A percentile compares a stretch with the other conserved stretches of the same genome.
Evolutionary conservation across 2,113 vertebrate genomes (phyloP).

Genomic region (Hiodon alosoides): DNA sequence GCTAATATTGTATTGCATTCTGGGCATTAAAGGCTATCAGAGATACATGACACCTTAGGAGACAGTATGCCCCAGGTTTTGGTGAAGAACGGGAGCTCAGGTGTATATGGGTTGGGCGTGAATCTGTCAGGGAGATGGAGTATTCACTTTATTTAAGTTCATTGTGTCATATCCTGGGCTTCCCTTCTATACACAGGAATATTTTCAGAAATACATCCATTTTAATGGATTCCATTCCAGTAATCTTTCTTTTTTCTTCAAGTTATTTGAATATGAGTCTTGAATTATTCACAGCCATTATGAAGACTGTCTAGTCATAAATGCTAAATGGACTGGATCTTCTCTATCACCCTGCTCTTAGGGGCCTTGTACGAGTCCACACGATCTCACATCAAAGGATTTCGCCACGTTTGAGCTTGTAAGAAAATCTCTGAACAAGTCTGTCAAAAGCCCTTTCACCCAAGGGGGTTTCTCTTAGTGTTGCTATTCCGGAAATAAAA

Average conservation of each 20-base stretch:
- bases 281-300: slow-evolving; percentile 48
- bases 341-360: neutral
- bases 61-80: no score
- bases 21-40: no score
- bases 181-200: slow-evolving; percentile 37
- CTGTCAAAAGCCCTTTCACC: slow-evolving; percentile 43
- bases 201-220: slow-evolving; percentile 30
- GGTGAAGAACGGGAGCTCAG: neutral
- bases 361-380: neutral
- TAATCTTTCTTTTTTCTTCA: slow-evolving; percentile 14
- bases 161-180: slow-evolving; percentile 15
- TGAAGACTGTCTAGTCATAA: slow-evolving; percentile 32
- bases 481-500: neutral
- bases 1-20: no score
- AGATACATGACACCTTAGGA: neutral
- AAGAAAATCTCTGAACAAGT: slow-evolving; percentile 38
- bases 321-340: slow-evolving; percentile 10
- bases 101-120: neutral
- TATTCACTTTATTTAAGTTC: no score
- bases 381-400: slow-evolving; percentile 6
- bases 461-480: slow-evolving; percentile 34
- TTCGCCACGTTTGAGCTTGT: slow-evolving; percentile 27
- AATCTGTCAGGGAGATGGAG: no score
- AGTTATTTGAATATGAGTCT: slow-evolving; percentile 36
- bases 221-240: slow-evolving; percentile 40